A percentile compares a stretch with the other conserved stretches of the same genome.
These are phyloP conservation scores for Tauraco erythrolophus DNA, from an alignment of 2,113 vertebrate species.

Conservation along the genomic window DNA sequence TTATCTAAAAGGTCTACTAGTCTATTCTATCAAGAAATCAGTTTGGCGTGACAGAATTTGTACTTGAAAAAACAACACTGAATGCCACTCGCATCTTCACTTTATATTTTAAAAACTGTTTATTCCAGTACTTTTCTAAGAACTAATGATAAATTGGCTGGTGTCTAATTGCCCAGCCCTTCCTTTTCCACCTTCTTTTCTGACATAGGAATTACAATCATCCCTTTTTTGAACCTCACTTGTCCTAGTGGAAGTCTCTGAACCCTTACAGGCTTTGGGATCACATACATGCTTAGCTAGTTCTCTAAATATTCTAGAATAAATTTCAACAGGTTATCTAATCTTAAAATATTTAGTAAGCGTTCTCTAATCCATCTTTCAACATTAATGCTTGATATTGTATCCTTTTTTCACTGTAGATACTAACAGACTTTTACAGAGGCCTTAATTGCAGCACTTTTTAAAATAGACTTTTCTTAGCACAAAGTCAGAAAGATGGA, in stretches of 20 bases:
- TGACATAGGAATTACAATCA: background rate
- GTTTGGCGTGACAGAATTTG: background rate
- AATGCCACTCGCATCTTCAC: rapidly evolving
- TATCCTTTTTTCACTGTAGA: background rate
- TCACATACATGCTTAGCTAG: background rate
- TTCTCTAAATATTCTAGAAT: background rate
- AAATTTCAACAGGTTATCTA: background rate
- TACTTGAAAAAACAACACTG: background rate
- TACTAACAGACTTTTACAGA: background rate
- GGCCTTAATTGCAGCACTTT: background rate
- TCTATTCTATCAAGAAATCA: background rate
- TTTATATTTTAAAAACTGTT: background rate
- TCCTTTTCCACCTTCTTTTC: background rate
- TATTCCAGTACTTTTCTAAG: background rate
- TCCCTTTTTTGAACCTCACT: background rate
- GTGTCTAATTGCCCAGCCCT: background rate
- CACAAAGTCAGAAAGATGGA: background rate
- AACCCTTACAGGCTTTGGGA: background rate
- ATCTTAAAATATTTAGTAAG: background rate
- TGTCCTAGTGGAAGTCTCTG: background rate
- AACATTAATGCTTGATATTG: background rate
- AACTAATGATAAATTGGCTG: background rate
- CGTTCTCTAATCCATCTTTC: background rate
- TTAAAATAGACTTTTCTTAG: background rate
- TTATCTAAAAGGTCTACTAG: background rate